Conservation (phyloP, 2,888 invertebrate genomes). For the Trachelus iudaicus region DNA sequence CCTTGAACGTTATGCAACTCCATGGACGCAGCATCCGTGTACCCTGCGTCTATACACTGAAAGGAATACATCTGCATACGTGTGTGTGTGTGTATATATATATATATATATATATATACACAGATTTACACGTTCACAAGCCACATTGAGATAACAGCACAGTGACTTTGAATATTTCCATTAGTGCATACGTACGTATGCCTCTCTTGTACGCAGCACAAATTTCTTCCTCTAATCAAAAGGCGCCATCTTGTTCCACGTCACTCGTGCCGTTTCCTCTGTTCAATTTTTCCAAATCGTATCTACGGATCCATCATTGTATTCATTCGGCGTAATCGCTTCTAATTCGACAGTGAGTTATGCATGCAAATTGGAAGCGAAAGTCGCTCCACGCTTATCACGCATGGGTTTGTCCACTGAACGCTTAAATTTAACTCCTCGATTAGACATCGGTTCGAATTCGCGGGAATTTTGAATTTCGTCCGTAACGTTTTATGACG, state of each 20-base stretch:
- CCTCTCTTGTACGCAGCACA: not conserved
- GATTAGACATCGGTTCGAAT: too few species aligned
- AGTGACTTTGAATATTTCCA: not conserved
- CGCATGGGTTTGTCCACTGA: not conserved
- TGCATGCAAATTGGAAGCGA: not conserved
- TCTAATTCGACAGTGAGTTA: not conserved
- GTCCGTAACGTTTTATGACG: too few species aligned
- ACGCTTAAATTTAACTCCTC: not conserved
- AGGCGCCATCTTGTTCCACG: not conserved
- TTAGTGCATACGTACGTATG: not conserved
- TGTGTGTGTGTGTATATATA: not conserved
- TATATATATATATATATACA: not conserved
- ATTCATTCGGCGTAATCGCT: not conserved
- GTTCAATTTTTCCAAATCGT: not conserved
- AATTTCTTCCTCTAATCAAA: not conserved
- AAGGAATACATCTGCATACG: not conserved
- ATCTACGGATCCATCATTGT: not conserved
- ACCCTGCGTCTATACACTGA: not conserved
- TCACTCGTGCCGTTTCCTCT: not conserved
- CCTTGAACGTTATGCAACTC: conserved; percentile 55
- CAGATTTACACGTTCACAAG: not conserved
- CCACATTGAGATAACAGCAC: not conserved
- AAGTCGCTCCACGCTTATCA: not conserved
- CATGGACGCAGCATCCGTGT: not conserved
- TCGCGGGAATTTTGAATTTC: too few species aligned